Base-by-base conservation (phyloP, 2,888 invertebrate genomes). In the Morinoia aosen region DNA sequence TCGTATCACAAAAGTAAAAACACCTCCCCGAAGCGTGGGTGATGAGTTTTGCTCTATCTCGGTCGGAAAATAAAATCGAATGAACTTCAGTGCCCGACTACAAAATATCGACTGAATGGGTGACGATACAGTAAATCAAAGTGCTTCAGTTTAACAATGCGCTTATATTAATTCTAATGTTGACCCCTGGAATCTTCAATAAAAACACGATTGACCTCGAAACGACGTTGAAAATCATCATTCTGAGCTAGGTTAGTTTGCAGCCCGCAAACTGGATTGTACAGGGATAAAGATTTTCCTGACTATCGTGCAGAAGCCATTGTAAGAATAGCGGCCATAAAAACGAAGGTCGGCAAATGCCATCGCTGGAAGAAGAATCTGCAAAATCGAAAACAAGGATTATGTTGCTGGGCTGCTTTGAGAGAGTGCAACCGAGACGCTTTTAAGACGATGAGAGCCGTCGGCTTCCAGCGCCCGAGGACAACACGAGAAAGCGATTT, bases 381-480 rank as follows among this genome's bases (percentile, higher is more conserved):
- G 76, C 76, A 76, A 76, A 76, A 76, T 76, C 76, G 76, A 76
- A 76, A 76, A 76, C 76, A 76, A 76, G 76, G 76, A 76, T 76
- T 76, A 76, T 76, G 25, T 76, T 76, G 33, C 76, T 10, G 76
- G 19, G 76, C 33, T 76, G 1, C 76, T 76, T 76, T 76, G 76
- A 33, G 76, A 76, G 76, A 76, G 76, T 76, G 76, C 76, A 76
- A 76, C 76, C 25, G 76, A 76, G 76, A 76, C 76, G 76, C 76
- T 76, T 76, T 76, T 76, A 76, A 76, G 76, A 76, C 76, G 76
- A 76, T 76, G 76, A 76, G 25, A 76, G 76, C 76, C 76, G 8
- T 76, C 8, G 25, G 76, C 76, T 76, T 33, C 16, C 16, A 76
- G 76, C 76, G 76, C 76, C 76, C 10, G 25, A 19, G 76, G 33